Evolutionary conservation across 2,888 invertebrate species (phyloP).

Genomic region (Polyploca ridens): DNA sequence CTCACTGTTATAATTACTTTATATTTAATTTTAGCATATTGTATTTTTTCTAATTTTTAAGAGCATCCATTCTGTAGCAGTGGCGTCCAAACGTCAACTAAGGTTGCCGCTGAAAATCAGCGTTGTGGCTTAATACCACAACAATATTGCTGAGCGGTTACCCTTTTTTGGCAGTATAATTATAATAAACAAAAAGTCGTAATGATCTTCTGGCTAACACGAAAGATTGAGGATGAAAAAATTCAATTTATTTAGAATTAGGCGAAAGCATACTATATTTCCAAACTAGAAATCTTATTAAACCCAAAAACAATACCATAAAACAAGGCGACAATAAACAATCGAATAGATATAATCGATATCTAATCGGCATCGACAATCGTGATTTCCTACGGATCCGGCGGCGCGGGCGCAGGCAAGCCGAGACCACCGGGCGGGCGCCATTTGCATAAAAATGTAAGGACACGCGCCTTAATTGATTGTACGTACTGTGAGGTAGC

Average conservation of each 20-base stretch:
- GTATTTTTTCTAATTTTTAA: no score
- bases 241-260: background rate
- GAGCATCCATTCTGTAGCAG: no score
- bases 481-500: constrained; percentile 35
- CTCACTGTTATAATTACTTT: no score
- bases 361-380: constrained; percentile 22
- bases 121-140: no score
- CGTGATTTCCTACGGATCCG: constrained; percentile 49
- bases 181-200: no score
- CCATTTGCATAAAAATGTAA: constrained; percentile 78
- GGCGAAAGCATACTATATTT: background rate
- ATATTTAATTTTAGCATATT: no score
- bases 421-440: constrained; percentile 56
- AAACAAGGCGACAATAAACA: constrained; percentile 22
- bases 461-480: constrained; percentile 77
- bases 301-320: background rate
- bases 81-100: no score
- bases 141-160: no score
- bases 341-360: constrained; percentile 31
- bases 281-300: background rate
- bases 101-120: no score
- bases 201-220: no score
- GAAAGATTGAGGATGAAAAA: no score
- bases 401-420: constrained; percentile 17
- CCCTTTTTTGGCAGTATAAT: no score